Conservation (phyloP, 2,113 vertebrate genomes). For the Caretta caretta region DNA sequence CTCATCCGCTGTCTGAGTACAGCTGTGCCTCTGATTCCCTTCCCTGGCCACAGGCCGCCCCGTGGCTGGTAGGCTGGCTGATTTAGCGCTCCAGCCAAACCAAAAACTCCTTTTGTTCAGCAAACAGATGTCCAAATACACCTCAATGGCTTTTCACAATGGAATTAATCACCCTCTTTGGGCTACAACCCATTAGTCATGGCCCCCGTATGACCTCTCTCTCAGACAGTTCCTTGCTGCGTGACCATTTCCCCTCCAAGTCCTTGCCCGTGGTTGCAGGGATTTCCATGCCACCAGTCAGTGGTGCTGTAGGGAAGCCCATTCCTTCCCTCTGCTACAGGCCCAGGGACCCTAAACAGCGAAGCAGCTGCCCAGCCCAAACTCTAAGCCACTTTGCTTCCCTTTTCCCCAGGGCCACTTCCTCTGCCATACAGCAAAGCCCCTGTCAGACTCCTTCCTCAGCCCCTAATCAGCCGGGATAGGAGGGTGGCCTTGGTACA, state of each 20-base stretch:
- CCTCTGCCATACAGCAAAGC: neutral
- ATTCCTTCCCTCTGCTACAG: neutral
- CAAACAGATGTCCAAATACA: neutral
- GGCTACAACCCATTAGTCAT: neutral
- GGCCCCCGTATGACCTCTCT: neutral
- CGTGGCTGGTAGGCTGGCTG: neutral
- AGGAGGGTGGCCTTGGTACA: neutral
- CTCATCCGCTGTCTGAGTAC: rapidly evolving
- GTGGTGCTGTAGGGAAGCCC: neutral
- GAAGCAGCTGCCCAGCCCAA: neutral
- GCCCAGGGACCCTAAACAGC: neutral
- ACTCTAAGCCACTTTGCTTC: neutral
- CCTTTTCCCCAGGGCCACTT: neutral
- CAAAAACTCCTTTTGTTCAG: neutral
- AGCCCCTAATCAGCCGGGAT: neutral
- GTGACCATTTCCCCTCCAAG: neutral
- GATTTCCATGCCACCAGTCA: neutral
- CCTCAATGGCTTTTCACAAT: neutral
- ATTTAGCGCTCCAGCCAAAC: neutral
- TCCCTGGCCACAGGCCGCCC: neutral
- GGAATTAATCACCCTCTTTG: neutral
- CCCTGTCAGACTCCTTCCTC: neutral
- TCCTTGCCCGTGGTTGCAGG: neutral
- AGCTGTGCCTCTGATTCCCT: neutral
- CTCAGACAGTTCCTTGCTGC: too few relatives aligned